phyloP scores from a whole-genome alignment of 2,888 invertebrate species.

The Eristalinus sepulchralis region DNA sequence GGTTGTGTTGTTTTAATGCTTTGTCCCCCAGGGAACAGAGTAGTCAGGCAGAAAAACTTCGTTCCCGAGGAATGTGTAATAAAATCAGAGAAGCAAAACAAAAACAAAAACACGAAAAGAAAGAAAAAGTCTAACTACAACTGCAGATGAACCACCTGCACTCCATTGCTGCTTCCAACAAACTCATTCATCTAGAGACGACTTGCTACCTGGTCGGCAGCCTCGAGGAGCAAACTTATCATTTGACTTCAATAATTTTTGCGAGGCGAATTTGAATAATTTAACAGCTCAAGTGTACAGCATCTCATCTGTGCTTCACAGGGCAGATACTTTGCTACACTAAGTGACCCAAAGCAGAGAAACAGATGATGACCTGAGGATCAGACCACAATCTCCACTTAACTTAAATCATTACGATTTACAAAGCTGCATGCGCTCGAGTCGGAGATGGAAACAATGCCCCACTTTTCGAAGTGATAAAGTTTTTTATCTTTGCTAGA shows the following conservation, averaged over 20 bases:
- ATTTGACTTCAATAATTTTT: slow-evolving; percentile 66
- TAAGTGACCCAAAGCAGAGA: slow-evolving; percentile 35
- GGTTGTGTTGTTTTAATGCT: slow-evolving; percentile 5
- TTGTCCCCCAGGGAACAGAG: neutral
- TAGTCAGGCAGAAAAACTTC: slow-evolving; percentile 44
- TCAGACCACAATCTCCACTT: slow-evolving; percentile 24
- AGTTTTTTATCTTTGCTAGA: slow-evolving; percentile 28
- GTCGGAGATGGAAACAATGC: neutral
- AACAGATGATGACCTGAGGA: slow-evolving; percentile 49
- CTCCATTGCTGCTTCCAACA: neutral
- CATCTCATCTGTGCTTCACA: neutral
- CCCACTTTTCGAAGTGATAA: slow-evolving; percentile 9
- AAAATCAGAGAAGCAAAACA: neutral
- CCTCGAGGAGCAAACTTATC: slow-evolving; percentile 44
- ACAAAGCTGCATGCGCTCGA: slow-evolving; percentile 36
- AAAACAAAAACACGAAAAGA: neutral
- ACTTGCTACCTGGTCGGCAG: neutral
- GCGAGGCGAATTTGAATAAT: slow-evolving; percentile 64
- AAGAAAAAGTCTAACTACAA: slow-evolving; percentile 25
- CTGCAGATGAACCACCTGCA: slow-evolving; percentile 28
- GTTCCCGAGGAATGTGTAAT: slow-evolving; percentile 27
- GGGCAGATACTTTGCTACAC: neutral
- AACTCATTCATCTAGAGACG: slow-evolving; percentile 17
- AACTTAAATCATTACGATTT: slow-evolving; percentile 50
- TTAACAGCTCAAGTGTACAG: slow-evolving; percentile 17